These are phyloP conservation scores for Noctua comes DNA, from an alignment of 2,888 invertebrate species.

Conservation along the genomic window DNA sequence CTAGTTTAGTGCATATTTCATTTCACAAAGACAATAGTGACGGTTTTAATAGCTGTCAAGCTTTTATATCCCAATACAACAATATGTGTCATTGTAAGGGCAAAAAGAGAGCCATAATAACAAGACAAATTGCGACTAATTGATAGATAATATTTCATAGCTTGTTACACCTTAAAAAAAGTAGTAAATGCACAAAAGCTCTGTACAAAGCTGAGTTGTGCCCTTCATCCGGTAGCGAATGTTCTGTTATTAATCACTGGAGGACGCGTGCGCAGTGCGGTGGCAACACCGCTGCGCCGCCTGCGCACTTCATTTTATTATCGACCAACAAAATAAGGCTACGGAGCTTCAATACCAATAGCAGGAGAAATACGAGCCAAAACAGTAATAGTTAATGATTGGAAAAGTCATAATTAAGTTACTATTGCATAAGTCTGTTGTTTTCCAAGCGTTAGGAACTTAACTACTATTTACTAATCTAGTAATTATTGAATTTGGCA, in stretches of 20 bases:
- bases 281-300: slow-evolving; percentile 11
- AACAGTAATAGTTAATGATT: not conserved
- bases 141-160: not conserved
- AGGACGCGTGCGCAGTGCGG: slow-evolving; percentile 29
- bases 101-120: not conserved
- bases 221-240: slow-evolving; percentile 45
- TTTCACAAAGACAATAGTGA: slow-evolving; percentile 20
- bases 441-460: too few species aligned
- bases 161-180: not conserved
- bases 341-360: not conserved
- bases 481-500: too few species aligned
- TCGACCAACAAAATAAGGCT: not conserved
- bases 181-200: not conserved
- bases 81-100: not conserved
- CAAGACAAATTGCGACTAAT: not conserved
- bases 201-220: slow-evolving; percentile 20
- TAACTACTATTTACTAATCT: not conserved
- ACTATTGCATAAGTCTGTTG: not conserved
- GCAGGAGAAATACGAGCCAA: not conserved
- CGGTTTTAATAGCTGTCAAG: slow-evolving; percentile 1
- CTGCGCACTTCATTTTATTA: slow-evolving; percentile 36
- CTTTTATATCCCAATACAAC: not conserved
- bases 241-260: slow-evolving; percentile 51
- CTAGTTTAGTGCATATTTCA: not conserved
- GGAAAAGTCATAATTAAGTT: not conserved